Conservation (phyloP, 2,797 vertebrate species). For the Ataeniobius toweri region DNA sequence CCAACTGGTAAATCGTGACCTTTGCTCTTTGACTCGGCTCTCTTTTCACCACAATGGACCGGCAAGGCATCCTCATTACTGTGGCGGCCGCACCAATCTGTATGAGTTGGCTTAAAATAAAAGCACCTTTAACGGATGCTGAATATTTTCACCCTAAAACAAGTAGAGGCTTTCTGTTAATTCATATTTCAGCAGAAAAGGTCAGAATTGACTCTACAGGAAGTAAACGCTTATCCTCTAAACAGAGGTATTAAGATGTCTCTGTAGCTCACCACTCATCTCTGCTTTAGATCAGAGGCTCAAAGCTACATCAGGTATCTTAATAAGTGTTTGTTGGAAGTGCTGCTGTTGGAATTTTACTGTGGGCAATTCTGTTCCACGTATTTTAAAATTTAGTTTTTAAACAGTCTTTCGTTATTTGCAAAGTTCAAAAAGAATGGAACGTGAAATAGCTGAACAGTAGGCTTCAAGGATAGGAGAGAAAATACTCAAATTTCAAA, state of each 20-base stretch:
- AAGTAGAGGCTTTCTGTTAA: background rate
- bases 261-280: background rate
- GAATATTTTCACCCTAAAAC: too few relatives aligned
- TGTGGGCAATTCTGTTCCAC: background rate
- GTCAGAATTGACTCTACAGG: background rate
- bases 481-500: background rate
- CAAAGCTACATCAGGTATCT: background rate
- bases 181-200: background rate
- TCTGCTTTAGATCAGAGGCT: slow-evolving; percentile 2
- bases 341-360: background rate
- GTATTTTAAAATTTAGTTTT: background rate
- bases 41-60: too few relatives aligned
- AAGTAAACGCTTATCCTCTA: background rate
- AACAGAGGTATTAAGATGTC: background rate
- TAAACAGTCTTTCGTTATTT: background rate
- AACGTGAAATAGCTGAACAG: background rate
- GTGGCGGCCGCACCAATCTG: too few relatives aligned
- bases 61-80: too few relatives aligned
- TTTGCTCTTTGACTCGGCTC: too few relatives aligned
- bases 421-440: background rate
- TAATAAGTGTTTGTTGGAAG: background rate
- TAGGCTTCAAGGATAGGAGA: background rate
- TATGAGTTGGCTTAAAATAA: too few relatives aligned
- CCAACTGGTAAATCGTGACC: too few relatives aligned
- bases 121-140: too few relatives aligned